phyloP scores from a whole-genome alignment of 2,888 invertebrate species.

The Apamea monoglypha region DNA sequence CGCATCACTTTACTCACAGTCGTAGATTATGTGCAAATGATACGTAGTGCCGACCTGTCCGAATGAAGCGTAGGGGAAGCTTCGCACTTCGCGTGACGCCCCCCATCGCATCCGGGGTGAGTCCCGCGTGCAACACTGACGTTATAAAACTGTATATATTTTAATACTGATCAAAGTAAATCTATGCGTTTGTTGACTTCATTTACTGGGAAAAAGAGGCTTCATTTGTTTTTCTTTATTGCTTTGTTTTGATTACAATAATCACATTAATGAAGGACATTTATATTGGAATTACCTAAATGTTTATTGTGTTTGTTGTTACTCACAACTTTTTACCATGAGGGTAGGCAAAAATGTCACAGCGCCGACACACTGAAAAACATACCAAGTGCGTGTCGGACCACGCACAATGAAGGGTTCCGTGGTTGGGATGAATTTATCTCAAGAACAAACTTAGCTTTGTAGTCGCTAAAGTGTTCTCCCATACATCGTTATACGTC shows the following conservation, averaged over 20 bases:
- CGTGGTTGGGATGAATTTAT: too few relatives aligned
- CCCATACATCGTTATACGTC: too few relatives aligned
- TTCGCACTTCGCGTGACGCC: constrained; percentile 55
- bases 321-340: neutral
- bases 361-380: neutral
- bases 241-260: neutral
- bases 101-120: constrained; percentile 55
- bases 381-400: too few relatives aligned
- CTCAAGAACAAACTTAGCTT: too few relatives aligned
- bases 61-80: constrained; percentile 48
- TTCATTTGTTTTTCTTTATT: constrained; percentile 26
- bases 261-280: neutral
- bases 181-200: constrained; percentile 36
- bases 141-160: constrained; percentile 55
- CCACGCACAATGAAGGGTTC: too few relatives aligned
- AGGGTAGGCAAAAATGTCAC: neutral
- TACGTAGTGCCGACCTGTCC: constrained; percentile 60
- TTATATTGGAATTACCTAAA: neutral
- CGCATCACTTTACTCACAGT: constrained; percentile 44
- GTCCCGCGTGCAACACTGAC: constrained; percentile 52
- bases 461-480: too few relatives aligned
- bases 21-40: constrained; percentile 64
- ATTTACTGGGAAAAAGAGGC: neutral
- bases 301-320: neutral
- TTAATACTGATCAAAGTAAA: constrained; percentile 57